These are phyloP conservation scores for Eilema depressum DNA, from an alignment of 2,888 invertebrate species.

Conservation along the genomic window DNA sequence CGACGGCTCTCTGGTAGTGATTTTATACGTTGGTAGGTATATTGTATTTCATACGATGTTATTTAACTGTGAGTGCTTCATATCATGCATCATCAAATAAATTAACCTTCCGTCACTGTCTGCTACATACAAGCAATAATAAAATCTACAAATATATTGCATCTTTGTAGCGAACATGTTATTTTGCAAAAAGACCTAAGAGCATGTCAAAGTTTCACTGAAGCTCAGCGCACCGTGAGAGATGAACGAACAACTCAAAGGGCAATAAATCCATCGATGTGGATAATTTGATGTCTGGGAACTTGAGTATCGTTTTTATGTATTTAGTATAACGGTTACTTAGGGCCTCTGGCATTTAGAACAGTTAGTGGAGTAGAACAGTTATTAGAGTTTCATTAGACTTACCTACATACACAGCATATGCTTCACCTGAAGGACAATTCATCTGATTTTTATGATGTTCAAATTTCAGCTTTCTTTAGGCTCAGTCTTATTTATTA, in stretches of 20 bases:
- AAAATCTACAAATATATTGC: not conserved
- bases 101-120: not conserved
- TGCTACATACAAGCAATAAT: not conserved
- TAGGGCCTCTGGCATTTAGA: not conserved
- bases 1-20: too few species aligned
- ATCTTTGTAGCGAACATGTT: not conserved
- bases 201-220: not conserved
- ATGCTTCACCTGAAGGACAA: too few species aligned
- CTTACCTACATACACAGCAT: not conserved
- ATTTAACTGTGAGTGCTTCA: too few species aligned
- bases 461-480: too few species aligned
- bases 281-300: slow-evolving; percentile 1
- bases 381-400: not conserved
- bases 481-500: too few species aligned
- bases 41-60: too few species aligned
- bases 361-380: not conserved
- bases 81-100: not conserved
- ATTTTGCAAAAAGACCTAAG: not conserved
- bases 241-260: not conserved
- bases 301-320: slow-evolving; percentile 1
- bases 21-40: too few species aligned
- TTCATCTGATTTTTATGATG: too few species aligned
- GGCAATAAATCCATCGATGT: not conserved
- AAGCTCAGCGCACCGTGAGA: not conserved
- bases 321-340: slow-evolving; percentile 1